These are phyloP conservation scores for Cotesia glomerata DNA, from an alignment of 1,140 invertebrate genomes.

Conservation along the genomic window DNA sequence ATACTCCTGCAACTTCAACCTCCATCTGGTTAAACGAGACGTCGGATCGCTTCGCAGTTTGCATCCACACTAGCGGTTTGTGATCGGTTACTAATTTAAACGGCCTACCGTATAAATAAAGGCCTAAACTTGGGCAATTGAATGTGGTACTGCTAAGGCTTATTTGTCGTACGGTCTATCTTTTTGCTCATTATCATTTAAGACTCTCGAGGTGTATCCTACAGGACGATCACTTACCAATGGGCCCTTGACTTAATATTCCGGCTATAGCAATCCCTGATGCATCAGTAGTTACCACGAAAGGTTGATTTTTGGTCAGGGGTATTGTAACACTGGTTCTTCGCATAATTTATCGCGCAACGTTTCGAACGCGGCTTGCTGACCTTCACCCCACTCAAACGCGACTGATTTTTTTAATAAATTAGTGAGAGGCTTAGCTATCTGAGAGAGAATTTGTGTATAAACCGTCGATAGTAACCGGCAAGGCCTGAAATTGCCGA, in stretches of 20 bases:
- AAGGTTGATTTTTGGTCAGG: slow-evolving; percentile 17
- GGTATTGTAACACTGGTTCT: too few relatives aligned
- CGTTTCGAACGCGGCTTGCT: too few relatives aligned
- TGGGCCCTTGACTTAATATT: slow-evolving; percentile 1
- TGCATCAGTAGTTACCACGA: slow-evolving; percentile 1
- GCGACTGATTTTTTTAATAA: too few relatives aligned
- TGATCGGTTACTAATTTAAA: too few relatives aligned
- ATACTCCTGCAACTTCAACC: slow-evolving; percentile 46
- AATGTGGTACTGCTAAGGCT: too few relatives aligned
- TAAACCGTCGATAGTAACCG: not conserved
- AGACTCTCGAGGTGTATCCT: slow-evolving; percentile 32
- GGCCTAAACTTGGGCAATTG: too few relatives aligned
- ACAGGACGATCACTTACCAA: slow-evolving; percentile 34
- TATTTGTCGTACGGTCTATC: too few relatives aligned
- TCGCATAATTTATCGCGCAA: too few relatives aligned
- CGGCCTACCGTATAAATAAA: too few relatives aligned
- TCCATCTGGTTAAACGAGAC: slow-evolving; percentile 41
- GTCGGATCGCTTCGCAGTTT: slow-evolving; percentile 54
- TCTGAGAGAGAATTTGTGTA: too few relatives aligned
- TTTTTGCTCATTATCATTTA: slow-evolving; percentile 50
- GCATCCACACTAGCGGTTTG: slow-evolving; percentile 19
- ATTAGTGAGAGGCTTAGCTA: too few relatives aligned
- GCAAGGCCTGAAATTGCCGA: slow-evolving; percentile 25
- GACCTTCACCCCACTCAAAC: too few relatives aligned
- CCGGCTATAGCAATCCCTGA: not conserved